Base-by-base conservation (phyloP, 2,113 vertebrate species). In the Cryptoleucopteryx plumbea region DNA sequence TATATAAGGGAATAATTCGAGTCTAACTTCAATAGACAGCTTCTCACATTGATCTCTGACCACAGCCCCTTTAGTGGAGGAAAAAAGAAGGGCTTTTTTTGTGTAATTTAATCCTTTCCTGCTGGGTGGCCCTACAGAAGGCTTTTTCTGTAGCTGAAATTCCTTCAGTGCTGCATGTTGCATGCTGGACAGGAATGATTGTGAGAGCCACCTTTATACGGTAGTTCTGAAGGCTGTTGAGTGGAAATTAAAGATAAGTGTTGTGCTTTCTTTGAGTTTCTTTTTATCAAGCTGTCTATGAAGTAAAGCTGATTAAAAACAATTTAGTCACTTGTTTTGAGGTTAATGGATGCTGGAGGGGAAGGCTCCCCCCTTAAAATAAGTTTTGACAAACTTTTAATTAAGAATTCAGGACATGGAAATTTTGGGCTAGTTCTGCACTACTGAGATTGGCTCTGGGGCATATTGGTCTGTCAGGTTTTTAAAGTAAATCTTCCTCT, bases 191-290 rank as follows among this genome's bases (percentile, higher is more conserved):
- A 40, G 86, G 66, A 91, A 9, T 7, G 84, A 63, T 53, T 90
- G 73, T 2, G 3, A 67, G 68, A 93, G 48, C 72, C 34, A 74
- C 88, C 88, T 88, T 88, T 73, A 47, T 71, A 5, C 31, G 17
- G 32, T 18, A 22, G 43, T 68, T 83, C 38, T 77, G 74, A 96
- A 58, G 53, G 58, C 62, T 43, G 32, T 52, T 29, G 92, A 89
- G 86, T 96, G 92, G 93, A 56, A 96, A 88, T 71, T 55, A 50
- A 89, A 94, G 95, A 90, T 92, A 95, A 96, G 88, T n/a, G 7
- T 61, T 91, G 68, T 61, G 40, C 56, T 96, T 96, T n/a, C 72
- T 83, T 50, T 56, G 56, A 71, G 68, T 94, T 96, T 78, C 42
- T 92, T 93, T 94, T 70, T 94, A 95, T 92, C 86, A 91, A 94